Conservation (phyloP, 1,140 invertebrate species). For the Nephila pilipes region DNA sequence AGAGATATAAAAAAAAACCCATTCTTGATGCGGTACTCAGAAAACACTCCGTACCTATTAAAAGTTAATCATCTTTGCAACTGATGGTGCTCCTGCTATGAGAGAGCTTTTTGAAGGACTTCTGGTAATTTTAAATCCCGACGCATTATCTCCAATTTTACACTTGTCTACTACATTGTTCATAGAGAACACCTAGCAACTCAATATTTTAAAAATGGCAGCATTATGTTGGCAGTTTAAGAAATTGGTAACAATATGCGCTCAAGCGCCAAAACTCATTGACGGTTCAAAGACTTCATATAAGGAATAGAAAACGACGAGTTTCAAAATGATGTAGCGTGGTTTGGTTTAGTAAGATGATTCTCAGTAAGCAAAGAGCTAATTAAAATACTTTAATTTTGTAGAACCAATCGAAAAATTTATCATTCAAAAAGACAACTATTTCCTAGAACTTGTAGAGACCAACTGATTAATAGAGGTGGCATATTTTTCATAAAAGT, state of each 20-base stretch:
- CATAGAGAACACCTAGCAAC: neutral
- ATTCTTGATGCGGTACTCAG: no score
- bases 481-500: no score
- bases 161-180: neutral
- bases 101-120: neutral
- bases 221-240: neutral
- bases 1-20: no score
- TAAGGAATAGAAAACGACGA: neutral
- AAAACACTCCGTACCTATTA: neutral
- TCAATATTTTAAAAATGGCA: neutral
- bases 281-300: neutral
- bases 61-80: neutral
- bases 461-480: no score
- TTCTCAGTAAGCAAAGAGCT: neutral
- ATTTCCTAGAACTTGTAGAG: no score
- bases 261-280: neutral
- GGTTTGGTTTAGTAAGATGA: neutral
- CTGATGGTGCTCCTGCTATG: neutral
- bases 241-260: no score
- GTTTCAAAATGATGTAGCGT: neutral
- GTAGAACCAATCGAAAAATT: no score
- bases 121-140: neutral
- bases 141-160: neutral
- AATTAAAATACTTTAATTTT: no score
- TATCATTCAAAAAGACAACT: no score